These are phyloP conservation scores for Choristoneura fumiferana DNA, from an alignment of 1,140 invertebrate genomes.

Conservation along the genomic window DNA sequence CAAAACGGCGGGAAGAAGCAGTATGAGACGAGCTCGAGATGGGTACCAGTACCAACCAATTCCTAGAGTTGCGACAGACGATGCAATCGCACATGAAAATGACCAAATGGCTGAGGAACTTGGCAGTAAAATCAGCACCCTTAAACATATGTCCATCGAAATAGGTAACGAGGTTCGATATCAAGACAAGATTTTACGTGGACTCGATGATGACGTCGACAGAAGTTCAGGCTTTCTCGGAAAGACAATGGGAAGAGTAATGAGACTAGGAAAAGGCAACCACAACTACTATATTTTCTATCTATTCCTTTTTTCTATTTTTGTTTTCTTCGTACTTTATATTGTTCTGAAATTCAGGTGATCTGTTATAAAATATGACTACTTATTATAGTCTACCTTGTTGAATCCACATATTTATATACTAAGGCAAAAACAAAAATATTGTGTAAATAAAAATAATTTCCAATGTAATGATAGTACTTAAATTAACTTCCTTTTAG, in stretches of 20 bases:
- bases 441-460: slow-evolving; percentile 19
- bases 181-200: slow-evolving; percentile 88
- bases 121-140: slow-evolving; percentile 87
- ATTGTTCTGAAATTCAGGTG: slow-evolving; percentile 89
- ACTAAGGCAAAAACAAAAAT: slow-evolving; percentile 1
- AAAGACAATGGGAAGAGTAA: slow-evolving; percentile 88
- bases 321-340: slow-evolving; percentile 91
- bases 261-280: slow-evolving; percentile 87
- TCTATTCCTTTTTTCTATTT: slow-evolving; percentile 89
- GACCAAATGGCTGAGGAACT: slow-evolving; percentile 89
- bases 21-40: slow-evolving; percentile 85
- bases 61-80: slow-evolving; percentile 80
- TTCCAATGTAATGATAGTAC: background rate
- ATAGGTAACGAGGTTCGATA: slow-evolving; percentile 93
- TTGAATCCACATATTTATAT: slow-evolving; percentile 25
- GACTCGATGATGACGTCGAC: slow-evolving; percentile 93
- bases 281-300: slow-evolving; percentile 93
- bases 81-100: slow-evolving; percentile 89
- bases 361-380: slow-evolving; percentile 37
- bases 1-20: slow-evolving; percentile 74
- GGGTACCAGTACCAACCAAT: slow-evolving; percentile 86
- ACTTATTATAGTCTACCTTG: slow-evolving; percentile 21
- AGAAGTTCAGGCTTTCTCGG: slow-evolving; percentile 89
- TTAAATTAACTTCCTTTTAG: too few relatives aligned
- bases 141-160: slow-evolving; percentile 92